Evolutionary conservation across 2,797 vertebrate species (phyloP), one percentile per base, ranked within the genome.

Genomic region (Myiotriccus ornatus): DNA sequence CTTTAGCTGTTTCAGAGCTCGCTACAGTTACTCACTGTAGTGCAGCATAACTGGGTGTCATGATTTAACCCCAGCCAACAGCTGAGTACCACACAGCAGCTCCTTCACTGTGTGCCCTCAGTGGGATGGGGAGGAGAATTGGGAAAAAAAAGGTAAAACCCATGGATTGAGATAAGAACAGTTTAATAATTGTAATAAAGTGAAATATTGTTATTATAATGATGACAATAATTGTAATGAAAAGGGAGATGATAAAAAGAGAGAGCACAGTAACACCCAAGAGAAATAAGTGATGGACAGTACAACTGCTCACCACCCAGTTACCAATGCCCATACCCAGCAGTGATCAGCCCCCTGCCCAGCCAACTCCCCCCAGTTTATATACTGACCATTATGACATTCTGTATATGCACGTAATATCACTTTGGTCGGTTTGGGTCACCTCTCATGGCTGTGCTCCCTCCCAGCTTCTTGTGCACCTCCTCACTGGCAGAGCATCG

Each of bases 81-180:
- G 17, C 70, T 30, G 16, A 30, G 53, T 46, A 27, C 20, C 41
- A 13, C 3, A 22, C n/a, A 57, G 41, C 41, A 15, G 12, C 25
- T 46, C 4, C 2, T n/a, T 46, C 19, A 13, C 39, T 56, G 28
- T 41, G 59, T 22, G 39, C 6, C 14, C 4, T 2, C 41, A 23
- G 46, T 5, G 41, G 28, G 20, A 34, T 0, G 0, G 32, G 32
- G 27, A 47, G 16, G 34, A 53, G 64, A 55, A 49, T 0, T 32
- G 41, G 5, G 2, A 2, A 1, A 2, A 3, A 41, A 3, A 43
- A 30, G 10, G 17, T 60, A 32, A 55, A 77, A 82, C 18, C 27
- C 0, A 0, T 53, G 27, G 6, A 7, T 34, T 71, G 30, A 41
- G n/a, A 35, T 41, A 53, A 64, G 10, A 76, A 12, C 17, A 53